Percentiles rank a stretch among this genome's conserved stretches.
Evolutionary conservation across 2,888 invertebrate genomes (phyloP).

Genomic region (Cephonodes hylas): DNA sequence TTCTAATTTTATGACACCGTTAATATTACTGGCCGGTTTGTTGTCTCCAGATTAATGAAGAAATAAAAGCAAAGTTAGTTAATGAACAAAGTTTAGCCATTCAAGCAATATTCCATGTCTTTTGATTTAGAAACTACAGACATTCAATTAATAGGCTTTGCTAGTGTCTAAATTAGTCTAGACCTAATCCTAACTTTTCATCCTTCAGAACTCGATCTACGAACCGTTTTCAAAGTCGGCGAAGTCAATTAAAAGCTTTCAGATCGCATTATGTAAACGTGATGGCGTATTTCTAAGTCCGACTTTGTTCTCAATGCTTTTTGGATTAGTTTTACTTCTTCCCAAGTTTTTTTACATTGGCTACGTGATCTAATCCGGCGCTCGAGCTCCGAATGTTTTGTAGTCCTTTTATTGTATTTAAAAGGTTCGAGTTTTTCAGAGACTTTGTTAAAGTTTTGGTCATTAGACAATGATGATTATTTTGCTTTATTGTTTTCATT

Average conservation of each 20-base stretch:
- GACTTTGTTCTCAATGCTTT: slow-evolving; percentile 9
- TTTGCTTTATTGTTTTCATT: too few relatives aligned
- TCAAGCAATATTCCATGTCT: background rate
- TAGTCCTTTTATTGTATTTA: background rate
- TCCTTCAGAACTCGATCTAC: slow-evolving; percentile 11
- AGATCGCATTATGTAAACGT: slow-evolving; percentile 16
- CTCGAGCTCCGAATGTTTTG: background rate
- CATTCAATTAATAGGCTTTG: background rate
- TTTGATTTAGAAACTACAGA: background rate
- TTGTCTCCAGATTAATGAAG: too few relatives aligned
- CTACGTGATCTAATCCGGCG: slow-evolving; percentile 1
- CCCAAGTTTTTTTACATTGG: slow-evolving; percentile 9
- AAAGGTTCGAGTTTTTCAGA: too few relatives aligned
- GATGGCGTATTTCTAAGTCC: slow-evolving; percentile 4
- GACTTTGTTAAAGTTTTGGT: background rate
- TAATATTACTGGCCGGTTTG: too few relatives aligned
- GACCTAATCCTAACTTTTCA: background rate
- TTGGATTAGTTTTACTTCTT: slow-evolving; percentile 13
- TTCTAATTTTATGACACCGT: too few relatives aligned
- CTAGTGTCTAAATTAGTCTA: background rate
- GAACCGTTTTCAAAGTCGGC: slow-evolving; percentile 14
- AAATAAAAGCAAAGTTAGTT: background rate
- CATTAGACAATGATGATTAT: too few relatives aligned
- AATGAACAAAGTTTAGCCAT: background rate
- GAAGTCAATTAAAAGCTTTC: slow-evolving; percentile 20